These are phyloP conservation scores for Chaetodon trifasciatus DNA, from an alignment of 2,797 vertebrate species.

Conservation along the genomic window DNA sequence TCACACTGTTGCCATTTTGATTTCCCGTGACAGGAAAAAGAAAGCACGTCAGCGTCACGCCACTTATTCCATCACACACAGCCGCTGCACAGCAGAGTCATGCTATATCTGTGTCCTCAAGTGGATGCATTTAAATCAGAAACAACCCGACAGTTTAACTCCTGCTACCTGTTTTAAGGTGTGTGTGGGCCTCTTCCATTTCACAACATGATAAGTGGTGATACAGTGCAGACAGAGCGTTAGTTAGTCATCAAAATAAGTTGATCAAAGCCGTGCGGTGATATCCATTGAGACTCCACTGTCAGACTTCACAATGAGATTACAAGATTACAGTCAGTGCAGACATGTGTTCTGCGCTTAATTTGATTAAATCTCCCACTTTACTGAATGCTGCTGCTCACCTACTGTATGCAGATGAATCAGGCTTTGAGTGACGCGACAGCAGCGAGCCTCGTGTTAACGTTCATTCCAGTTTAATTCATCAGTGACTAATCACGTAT, in stretches of 20 bases:
- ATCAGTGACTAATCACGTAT: neutral
- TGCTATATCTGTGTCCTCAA: neutral
- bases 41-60: conserved; percentile 21
- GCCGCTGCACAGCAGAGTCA: neutral
- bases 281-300: conserved; percentile 44
- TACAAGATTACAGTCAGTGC: conserved; percentile 70
- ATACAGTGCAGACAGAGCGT: conserved; percentile 32
- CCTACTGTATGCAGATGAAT: conserved; percentile 55
- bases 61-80: conserved; percentile 1
- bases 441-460: neutral
- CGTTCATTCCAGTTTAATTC: neutral
- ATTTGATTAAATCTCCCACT: conserved; percentile 76
- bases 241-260: conserved; percentile 56
- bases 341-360: conserved; percentile 67
- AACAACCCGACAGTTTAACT: conserved; percentile 7
- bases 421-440: conserved; percentile 1
- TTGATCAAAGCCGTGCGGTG: conserved; percentile 18
- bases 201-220: conserved; percentile 33
- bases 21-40: conserved; percentile 55
- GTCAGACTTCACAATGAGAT: conserved; percentile 73
- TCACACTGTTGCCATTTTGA: conserved; percentile 54
- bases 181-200: neutral
- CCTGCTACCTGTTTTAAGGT: neutral
- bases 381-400: conserved; percentile 37
- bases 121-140: neutral